These are phyloP conservation scores for Drosophila trichaetosa DNA, from an alignment of 2,888 invertebrate species.

Conservation along the genomic window DNA sequence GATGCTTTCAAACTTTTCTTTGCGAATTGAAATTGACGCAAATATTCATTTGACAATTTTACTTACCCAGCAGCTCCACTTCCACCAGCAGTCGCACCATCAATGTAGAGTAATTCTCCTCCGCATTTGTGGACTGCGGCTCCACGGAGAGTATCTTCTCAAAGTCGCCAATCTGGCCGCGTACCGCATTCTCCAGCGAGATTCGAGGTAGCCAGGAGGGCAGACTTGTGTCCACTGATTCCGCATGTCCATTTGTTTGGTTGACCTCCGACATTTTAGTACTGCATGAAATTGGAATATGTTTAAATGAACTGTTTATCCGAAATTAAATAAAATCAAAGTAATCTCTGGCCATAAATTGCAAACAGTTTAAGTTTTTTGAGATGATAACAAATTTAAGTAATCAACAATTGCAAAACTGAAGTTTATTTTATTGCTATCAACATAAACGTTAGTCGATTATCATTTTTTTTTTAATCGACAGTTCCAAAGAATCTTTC, in stretches of 20 bases:
- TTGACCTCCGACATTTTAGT: slow-evolving; percentile 54
- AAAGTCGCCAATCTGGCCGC: slow-evolving; percentile 67
- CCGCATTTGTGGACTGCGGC: slow-evolving; percentile 47
- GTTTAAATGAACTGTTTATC: neutral
- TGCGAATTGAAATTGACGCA: neutral
- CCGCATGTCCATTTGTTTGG: slow-evolving; percentile 51
- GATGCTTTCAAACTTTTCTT: neutral
- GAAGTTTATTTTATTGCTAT: neutral
- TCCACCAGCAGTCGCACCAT: slow-evolving; percentile 77
- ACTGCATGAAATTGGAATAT: slow-evolving; percentile 27
- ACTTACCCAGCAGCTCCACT: slow-evolving; percentile 74
- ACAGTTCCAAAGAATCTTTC: neutral
- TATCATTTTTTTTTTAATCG: slow-evolving; percentile 7
- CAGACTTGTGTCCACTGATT: slow-evolving; percentile 34
- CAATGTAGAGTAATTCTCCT: slow-evolving; percentile 79
- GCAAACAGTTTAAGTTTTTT: slow-evolving; percentile 3
- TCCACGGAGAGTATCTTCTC: slow-evolving; percentile 61
- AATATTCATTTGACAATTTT: neutral
- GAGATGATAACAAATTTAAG: slow-evolving; percentile 13
- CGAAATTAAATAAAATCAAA: slow-evolving; percentile 7
- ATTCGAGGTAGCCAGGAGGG: slow-evolving; percentile 74
- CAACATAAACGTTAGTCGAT: neutral
- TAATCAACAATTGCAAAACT: neutral
- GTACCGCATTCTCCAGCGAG: slow-evolving; percentile 71
- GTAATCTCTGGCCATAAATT: slow-evolving; percentile 27